phyloP scores from a whole-genome alignment of 2,888 invertebrate genomes.

The Spisula subtruncata region DNA sequence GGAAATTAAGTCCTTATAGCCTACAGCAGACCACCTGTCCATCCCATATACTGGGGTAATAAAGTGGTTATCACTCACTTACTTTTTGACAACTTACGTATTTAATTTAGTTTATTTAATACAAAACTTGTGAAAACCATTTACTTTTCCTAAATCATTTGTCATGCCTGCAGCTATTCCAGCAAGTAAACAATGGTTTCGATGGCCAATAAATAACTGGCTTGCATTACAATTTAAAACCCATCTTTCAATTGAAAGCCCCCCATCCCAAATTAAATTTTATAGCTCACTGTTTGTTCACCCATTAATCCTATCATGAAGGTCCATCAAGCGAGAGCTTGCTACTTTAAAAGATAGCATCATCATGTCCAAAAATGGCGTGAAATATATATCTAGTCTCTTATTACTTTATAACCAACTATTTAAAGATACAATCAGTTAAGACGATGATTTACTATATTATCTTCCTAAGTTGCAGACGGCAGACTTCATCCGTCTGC shows the following conservation, averaged over 20 bases:
- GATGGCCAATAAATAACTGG: neutral
- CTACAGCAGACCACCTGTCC: no score
- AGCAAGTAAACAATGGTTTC: neutral
- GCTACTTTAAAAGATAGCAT: neutral
- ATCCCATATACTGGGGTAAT: neutral
- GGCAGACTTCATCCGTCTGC: neutral
- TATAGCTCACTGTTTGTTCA: neutral
- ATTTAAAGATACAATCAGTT: neutral
- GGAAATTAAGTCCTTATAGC: no score
- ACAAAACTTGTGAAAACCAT: constrained; percentile 1
- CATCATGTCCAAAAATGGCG: neutral
- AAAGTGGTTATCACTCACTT: neutral
- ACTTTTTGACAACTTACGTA: constrained; percentile 6
- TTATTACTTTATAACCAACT: neutral
- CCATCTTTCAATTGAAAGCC: neutral
- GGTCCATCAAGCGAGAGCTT: constrained; percentile 6
- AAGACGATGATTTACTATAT: neutral
- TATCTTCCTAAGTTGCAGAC: neutral
- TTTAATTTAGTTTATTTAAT: neutral
- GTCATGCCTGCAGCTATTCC: constrained; percentile 9
- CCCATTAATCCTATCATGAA: neutral
- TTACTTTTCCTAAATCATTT: constrained; percentile 16
- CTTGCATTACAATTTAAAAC: constrained; percentile 12
- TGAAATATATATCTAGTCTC: constrained; percentile 19
- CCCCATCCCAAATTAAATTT: constrained; percentile 13